These are phyloP conservation scores for Amazona finschi DNA, from an alignment of 2,797 vertebrate species.

Conservation along the genomic window DNA sequence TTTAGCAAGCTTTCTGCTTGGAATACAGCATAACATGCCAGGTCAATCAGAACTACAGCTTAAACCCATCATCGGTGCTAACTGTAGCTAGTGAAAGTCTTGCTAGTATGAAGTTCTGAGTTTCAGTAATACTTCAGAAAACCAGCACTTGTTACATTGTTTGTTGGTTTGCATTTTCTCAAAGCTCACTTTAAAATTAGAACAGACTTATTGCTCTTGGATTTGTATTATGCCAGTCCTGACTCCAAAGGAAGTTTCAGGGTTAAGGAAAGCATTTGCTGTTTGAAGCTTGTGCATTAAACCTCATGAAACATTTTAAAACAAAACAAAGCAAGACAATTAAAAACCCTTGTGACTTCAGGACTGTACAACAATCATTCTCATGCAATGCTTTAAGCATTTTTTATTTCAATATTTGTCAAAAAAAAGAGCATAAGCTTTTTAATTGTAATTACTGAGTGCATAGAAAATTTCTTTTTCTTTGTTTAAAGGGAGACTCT, in stretches of 20 bases:
- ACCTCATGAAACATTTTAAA: not conserved
- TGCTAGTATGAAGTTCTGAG: not conserved
- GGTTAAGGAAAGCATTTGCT: not conserved
- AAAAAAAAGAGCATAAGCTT: not conserved
- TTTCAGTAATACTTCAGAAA: not conserved
- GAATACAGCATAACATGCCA: not conserved
- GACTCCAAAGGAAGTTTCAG: not conserved
- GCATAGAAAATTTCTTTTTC: not conserved
- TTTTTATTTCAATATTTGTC: not conserved
- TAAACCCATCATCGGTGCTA: not conserved
- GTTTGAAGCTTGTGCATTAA: not conserved
- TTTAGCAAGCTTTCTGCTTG: not conserved
- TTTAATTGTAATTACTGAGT: conserved; percentile 5
- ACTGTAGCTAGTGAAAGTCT: not conserved
- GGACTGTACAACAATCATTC: not conserved
- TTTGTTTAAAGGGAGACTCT: not conserved
- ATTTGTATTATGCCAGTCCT: not conserved
- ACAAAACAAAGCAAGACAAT: not conserved
- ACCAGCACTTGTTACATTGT: not conserved
- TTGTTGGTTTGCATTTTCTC: not conserved
- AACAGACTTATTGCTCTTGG: not conserved
- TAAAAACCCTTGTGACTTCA: not conserved
- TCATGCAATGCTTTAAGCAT: not conserved
- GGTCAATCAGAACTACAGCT: not conserved
- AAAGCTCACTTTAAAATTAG: not conserved